Evolutionary conservation across 1,140 invertebrate genomes (phyloP).

Genomic region (Hylaeus anthracinus): DNA sequence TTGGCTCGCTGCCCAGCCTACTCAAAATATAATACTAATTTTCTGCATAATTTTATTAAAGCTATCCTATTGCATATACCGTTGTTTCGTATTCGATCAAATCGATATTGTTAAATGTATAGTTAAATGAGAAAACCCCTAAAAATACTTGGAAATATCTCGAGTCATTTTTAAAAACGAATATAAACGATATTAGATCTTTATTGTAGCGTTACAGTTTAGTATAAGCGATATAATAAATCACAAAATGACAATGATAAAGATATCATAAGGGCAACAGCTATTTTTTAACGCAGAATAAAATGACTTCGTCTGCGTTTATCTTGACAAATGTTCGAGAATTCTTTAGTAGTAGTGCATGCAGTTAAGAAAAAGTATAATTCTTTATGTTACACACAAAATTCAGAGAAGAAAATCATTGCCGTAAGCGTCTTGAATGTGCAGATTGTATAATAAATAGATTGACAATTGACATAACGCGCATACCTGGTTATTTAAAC

Average conservation of each 20-base stretch:
- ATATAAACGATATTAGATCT: neutral
- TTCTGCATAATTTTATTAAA: conserved; percentile 38
- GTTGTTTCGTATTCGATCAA: neutral
- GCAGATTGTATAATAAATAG: conserved; percentile 8
- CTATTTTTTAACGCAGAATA: conserved; percentile 9
- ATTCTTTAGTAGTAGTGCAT: conserved; percentile 41
- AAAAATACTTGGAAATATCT: neutral
- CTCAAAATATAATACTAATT: conserved; percentile 65
- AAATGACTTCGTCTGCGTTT: neutral
- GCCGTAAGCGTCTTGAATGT: conserved; percentile 20
- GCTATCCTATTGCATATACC: neutral
- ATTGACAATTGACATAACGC: neutral
- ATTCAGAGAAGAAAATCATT: conserved; percentile 12
- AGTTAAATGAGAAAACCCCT: neutral
- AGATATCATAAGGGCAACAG: neutral
- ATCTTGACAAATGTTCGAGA: neutral
- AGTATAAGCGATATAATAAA: neutral
- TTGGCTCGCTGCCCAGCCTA: conserved; percentile 87
- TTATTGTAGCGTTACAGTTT: neutral
- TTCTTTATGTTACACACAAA: conserved; percentile 35
- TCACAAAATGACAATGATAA: neutral
- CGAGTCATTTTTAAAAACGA: neutral
- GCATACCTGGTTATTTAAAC: conserved; percentile 85
- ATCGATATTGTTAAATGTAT: neutral
- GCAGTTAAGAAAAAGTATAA: conserved; percentile 42